These are phyloP conservation scores for Cyprinodon tularosa DNA, from an alignment of 2,113 vertebrate genomes.

Conservation along the genomic window DNA sequence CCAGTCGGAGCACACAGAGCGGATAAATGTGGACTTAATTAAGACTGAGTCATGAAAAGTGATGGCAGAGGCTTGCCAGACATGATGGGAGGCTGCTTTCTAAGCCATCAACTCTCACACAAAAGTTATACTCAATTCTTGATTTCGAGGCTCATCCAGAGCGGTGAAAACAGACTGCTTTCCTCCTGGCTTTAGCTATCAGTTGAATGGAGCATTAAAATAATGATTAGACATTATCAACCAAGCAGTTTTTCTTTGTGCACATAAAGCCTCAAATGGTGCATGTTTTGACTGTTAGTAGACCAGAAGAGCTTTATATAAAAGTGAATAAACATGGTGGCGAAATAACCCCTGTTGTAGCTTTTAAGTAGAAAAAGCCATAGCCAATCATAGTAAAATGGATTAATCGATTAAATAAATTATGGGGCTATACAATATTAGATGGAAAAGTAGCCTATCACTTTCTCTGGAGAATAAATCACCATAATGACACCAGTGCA, in stretches of 20 bases:
- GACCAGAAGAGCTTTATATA: neutral
- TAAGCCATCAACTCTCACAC: conserved; percentile 54
- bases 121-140: conserved; percentile 18
- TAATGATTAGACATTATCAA: neutral
- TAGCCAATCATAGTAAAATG: neutral
- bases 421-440: neutral
- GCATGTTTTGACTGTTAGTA: neutral
- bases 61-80: conserved; percentile 61
- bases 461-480: neutral
- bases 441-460: neutral
- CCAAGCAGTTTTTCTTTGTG: neutral
- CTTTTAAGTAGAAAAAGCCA: no score
- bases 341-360: neutral
- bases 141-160: neutral
- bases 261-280: neutral
- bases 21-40: conserved; percentile 80
- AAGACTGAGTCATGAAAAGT: conserved; percentile 69
- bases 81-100: conserved; percentile 31
- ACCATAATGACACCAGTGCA: neutral
- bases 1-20: conserved; percentile 55
- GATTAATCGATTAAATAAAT: neutral
- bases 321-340: neutral
- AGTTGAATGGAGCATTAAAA: neutral
- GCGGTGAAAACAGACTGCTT: neutral
- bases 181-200: neutral